These are phyloP conservation scores for Heliconius nattereri DNA, from an alignment of 1,140 invertebrate genomes.

Conservation along the genomic window DNA sequence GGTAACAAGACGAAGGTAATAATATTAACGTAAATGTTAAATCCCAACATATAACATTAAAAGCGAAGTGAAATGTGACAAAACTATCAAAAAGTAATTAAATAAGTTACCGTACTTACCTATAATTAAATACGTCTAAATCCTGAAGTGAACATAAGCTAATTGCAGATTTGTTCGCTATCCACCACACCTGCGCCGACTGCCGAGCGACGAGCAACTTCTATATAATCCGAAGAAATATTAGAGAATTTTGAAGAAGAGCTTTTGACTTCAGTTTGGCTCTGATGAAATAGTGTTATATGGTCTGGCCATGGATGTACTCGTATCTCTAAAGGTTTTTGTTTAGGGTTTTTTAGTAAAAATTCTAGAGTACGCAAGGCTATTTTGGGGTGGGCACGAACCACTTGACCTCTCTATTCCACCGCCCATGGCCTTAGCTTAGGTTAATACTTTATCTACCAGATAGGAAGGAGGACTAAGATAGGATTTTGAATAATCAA, in stretches of 20 bases:
- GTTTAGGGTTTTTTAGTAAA: no score
- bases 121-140: neutral
- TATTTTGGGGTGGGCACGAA: no score
- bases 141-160: slow-evolving; percentile 15
- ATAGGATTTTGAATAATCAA: no score
- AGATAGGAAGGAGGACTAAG: no score
- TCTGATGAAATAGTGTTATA: neutral
- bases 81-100: slow-evolving; percentile 6
- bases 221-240: slow-evolving; percentile 21
- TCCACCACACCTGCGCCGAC: slow-evolving; percentile 27
- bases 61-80: neutral
- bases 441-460: no score
- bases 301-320: neutral
- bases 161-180: slow-evolving; percentile 38
- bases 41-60: neutral
- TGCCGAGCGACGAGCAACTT: slow-evolving; percentile 21
- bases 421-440: no score
- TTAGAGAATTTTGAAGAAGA: slow-evolving; percentile 11
- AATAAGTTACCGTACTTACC: neutral
- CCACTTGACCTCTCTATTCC: no score
- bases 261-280: neutral
- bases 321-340: no score
- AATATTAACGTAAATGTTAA: no score
- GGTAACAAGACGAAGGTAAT: no score
- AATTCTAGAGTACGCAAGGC: no score